phyloP scores from a whole-genome alignment of 2,797 vertebrate species.

The Enteromius viviparus region DNA sequence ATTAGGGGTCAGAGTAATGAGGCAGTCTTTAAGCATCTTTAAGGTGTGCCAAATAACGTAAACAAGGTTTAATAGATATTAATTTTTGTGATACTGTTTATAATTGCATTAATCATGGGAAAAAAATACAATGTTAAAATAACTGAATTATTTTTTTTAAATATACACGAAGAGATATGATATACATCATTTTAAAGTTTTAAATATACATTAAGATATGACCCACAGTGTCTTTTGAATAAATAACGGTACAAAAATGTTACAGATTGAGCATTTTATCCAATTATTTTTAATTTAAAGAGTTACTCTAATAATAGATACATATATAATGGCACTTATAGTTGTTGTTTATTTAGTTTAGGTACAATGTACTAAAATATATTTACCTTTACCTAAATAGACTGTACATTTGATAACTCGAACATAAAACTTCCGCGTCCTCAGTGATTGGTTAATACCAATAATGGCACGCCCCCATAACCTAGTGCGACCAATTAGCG shows the following conservation, averaged over 20 bases:
- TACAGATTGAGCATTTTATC: background rate
- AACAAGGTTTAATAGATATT: background rate
- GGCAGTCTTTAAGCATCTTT: background rate
- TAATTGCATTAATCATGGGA: background rate
- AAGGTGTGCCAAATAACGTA: background rate
- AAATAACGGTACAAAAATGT: background rate
- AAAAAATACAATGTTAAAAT: background rate
- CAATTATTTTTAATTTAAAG: background rate
- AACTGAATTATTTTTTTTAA: background rate
- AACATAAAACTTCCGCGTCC: background rate
- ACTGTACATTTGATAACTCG: background rate
- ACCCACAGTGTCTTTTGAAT: background rate
- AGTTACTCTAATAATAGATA: background rate
- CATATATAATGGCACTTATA: background rate
- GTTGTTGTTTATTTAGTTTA: background rate
- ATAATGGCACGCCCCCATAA: background rate
- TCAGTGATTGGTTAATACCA: slow-evolving; percentile 18
- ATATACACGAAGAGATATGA: background rate
- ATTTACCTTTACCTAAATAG: background rate
- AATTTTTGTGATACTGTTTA: background rate
- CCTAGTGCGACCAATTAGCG: slow-evolving; percentile 5
- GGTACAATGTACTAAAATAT: background rate
- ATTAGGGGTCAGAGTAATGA: background rate
- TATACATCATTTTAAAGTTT: background rate
- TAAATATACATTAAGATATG: background rate